These are phyloP conservation scores for Phaedon cochleariae DNA, from an alignment of 2,888 invertebrate genomes.

Conservation along the genomic window DNA sequence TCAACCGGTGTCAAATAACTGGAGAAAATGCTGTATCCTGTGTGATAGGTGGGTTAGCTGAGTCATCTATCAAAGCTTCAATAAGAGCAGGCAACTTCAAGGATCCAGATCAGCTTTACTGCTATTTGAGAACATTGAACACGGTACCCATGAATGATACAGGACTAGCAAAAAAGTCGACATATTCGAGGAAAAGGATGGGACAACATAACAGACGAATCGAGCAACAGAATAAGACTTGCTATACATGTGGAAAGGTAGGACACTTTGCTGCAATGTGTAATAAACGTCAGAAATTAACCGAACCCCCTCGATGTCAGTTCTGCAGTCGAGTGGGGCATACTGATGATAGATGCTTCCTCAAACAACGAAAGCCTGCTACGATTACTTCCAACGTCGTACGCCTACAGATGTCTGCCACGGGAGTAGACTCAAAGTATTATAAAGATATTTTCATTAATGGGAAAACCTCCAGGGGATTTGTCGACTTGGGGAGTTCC, in stretches of 20 bases:
- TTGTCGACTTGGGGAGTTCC: neutral
- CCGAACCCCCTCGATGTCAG: neutral
- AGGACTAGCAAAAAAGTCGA: neutral
- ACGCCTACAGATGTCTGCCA: neutral
- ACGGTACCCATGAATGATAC: neutral
- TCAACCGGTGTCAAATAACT: constrained; percentile 36
- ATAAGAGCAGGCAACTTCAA: neutral
- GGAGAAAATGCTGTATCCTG: constrained; percentile 39
- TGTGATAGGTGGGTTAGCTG: constrained; percentile 38
- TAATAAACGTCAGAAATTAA: neutral
- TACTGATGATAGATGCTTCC: no score
- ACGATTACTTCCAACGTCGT: neutral
- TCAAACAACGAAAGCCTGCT: no score
- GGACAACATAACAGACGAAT: neutral
- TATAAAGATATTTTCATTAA: neutral
- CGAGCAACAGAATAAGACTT: neutral
- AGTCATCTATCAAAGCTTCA: constrained; percentile 30
- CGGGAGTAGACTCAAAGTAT: neutral
- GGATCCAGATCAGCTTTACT: neutral
- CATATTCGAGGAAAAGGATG: neutral
- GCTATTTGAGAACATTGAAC: neutral
- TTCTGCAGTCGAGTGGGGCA: no score
- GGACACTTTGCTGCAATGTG: neutral
- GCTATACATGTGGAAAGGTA: neutral
- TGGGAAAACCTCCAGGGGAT: neutral